These are phyloP conservation scores for Anguilla obscura DNA, from an alignment of 2,797 vertebrate genomes.

Conservation along the genomic window DNA sequence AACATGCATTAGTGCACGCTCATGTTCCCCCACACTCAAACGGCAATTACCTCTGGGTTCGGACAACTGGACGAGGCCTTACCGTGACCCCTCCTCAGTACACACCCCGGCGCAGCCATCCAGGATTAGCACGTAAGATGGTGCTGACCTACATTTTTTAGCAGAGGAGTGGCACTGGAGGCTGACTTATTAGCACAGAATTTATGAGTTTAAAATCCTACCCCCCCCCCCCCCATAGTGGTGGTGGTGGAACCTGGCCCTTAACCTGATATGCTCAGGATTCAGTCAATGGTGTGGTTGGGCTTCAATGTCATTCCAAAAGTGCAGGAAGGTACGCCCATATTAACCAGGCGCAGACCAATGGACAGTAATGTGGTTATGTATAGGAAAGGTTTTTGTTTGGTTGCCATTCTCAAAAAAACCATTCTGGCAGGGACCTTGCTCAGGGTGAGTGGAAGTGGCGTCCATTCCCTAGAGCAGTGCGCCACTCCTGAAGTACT, in stretches of 20 bases:
- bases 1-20: background rate
- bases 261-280: background rate
- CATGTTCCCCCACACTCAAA: background rate
- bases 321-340: too few species aligned
- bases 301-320: too few species aligned
- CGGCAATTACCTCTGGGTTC: constrained; percentile 56
- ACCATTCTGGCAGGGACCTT: too few species aligned
- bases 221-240: background rate
- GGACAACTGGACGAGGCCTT: constrained; percentile 55
- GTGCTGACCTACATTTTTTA: constrained; percentile 72
- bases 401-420: background rate
- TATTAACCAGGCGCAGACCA: too few species aligned
- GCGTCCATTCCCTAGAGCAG: background rate
- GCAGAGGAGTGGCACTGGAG: constrained; percentile 46
- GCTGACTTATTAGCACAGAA: background rate
- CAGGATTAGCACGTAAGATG: constrained; percentile 78
- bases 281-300: too few species aligned
- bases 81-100: constrained; percentile 70
- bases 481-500: background rate
- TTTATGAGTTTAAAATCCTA: background rate
- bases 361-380: too few species aligned
- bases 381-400: too few species aligned
- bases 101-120: constrained; percentile 66
- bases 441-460: background rate
- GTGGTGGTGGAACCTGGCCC: background rate